Evolutionary conservation across 35 echinoderm and acorn worm genomes (phyloP).

Genomic region (Strongylocentrotus purpuratus): DNA sequence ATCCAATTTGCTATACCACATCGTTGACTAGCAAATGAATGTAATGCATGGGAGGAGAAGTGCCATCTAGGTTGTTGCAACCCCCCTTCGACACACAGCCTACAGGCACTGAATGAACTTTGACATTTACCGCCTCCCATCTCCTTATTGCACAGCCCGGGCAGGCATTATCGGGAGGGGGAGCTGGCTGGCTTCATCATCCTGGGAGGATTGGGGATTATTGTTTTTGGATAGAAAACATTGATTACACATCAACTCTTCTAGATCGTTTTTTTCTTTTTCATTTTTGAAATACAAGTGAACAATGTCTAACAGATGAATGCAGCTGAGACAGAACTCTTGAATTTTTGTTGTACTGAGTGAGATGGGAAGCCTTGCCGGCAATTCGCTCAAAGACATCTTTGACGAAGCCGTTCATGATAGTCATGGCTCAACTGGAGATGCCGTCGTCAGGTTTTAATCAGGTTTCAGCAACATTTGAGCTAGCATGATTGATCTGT

Average conservation of each 20-base stretch:
- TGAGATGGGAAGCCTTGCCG: no score
- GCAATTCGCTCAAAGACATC: no score
- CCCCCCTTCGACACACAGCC: background rate
- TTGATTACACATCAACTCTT: background rate
- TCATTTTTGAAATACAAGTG: no score
- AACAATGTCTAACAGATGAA: no score
- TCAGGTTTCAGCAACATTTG: no score
- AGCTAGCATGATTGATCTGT: no score
- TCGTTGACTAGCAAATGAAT: background rate
- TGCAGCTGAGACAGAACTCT: no score
- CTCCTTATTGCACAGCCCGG: background rate
- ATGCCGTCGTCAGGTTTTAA: no score
- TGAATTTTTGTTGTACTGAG: no score
- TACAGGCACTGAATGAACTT: background rate
- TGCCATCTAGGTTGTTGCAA: background rate
- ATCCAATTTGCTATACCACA: background rate
- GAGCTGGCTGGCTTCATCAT: background rate
- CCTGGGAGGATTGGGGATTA: background rate
- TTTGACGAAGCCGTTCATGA: no score
- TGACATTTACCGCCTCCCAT: background rate
- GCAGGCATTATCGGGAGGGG: background rate
- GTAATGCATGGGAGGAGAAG: background rate
- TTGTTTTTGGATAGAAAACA: background rate
- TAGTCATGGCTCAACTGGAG: no score
- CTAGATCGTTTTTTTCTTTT: background rate